phyloP scores from a whole-genome alignment of 2,888 invertebrate genomes.

The Eupsilia transversa region DNA sequence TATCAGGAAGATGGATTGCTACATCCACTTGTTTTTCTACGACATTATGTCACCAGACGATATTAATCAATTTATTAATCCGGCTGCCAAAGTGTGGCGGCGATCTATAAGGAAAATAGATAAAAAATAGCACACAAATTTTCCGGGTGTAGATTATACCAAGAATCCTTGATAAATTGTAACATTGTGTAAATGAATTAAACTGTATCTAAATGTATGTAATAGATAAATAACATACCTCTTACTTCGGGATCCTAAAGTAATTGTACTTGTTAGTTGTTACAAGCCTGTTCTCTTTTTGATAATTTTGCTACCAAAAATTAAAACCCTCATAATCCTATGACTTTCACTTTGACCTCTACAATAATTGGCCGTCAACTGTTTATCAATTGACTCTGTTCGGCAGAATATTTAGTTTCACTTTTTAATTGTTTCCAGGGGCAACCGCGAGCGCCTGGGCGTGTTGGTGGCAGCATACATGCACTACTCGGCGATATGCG shows the following conservation, averaged over 20 bases:
- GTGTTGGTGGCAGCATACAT: conserved; percentile 97
- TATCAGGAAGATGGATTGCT: not conserved
- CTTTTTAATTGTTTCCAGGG: conserved; percentile 87
- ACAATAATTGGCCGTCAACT: not conserved
- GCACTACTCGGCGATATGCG: conserved; percentile 98
- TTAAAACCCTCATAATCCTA: not conserved
- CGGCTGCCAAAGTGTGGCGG: not conserved
- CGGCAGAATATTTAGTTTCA: not conserved
- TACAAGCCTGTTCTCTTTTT: not conserved
- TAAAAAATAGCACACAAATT: conserved; percentile 8
- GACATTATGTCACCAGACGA: not conserved
- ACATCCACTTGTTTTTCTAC: not conserved
- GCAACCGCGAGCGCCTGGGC: conserved; percentile 95
- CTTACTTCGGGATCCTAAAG: not conserved
- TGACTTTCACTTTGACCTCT: not conserved
- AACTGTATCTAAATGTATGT: not conserved
- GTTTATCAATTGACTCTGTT: not conserved
- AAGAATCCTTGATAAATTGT: conserved; percentile 13
- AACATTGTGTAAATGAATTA: conserved; percentile 9
- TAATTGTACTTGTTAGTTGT: not conserved
- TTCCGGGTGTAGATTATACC: conserved; percentile 23
- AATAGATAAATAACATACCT: not conserved
- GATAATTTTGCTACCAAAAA: not conserved
- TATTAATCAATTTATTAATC: conserved; percentile 22
- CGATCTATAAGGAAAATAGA: conserved; percentile 23